Conservation (phyloP, 2,888 invertebrate genomes). For the Leptinotarsa peninsularis region DNA sequence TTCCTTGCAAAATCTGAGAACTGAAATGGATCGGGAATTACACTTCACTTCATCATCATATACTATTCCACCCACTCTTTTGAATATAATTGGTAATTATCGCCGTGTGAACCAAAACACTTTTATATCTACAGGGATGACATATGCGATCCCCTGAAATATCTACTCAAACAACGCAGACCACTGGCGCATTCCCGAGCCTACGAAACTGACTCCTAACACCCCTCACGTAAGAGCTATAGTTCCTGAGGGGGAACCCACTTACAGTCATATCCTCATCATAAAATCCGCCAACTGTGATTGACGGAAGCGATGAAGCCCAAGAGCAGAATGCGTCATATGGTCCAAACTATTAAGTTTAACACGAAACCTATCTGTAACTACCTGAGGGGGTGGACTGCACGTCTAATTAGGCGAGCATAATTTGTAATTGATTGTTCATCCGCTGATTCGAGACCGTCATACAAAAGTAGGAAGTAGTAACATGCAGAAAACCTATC, state of each 20-base stretch:
- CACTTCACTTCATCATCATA: slow-evolving; percentile 28
- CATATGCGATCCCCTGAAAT: slow-evolving; percentile 36
- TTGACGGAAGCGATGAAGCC: slow-evolving; percentile 63
- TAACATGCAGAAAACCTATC: neutral
- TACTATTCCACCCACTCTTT: slow-evolving; percentile 23
- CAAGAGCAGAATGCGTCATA: slow-evolving; percentile 43
- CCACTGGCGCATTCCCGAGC: neutral
- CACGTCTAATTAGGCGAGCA: slow-evolving; percentile 50
- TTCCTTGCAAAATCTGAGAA: neutral
- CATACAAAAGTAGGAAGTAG: slow-evolving; percentile 5
- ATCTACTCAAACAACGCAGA: neutral
- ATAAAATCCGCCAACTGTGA: slow-evolving; percentile 49
- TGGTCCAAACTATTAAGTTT: slow-evolving; percentile 44
- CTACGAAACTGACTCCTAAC: slow-evolving; percentile 4
- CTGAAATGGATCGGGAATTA: slow-evolving; percentile 23
- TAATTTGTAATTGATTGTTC: slow-evolving; percentile 52
- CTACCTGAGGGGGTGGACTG: slow-evolving; percentile 42
- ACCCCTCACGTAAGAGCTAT: neutral
- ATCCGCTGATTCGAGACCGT: slow-evolving; percentile 37
- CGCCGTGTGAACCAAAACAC: slow-evolving; percentile 45
- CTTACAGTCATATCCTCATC: slow-evolving; percentile 8
- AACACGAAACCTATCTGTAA: slow-evolving; percentile 47
- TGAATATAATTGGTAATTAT: slow-evolving; percentile 36
- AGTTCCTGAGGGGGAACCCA: neutral
- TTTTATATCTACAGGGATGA: slow-evolving; percentile 40